A percentile compares a stretch with the other conserved stretches of the same genome.
phyloP scores from a whole-genome alignment of 2,797 vertebrate species.

The Alouatta caraya region DNA sequence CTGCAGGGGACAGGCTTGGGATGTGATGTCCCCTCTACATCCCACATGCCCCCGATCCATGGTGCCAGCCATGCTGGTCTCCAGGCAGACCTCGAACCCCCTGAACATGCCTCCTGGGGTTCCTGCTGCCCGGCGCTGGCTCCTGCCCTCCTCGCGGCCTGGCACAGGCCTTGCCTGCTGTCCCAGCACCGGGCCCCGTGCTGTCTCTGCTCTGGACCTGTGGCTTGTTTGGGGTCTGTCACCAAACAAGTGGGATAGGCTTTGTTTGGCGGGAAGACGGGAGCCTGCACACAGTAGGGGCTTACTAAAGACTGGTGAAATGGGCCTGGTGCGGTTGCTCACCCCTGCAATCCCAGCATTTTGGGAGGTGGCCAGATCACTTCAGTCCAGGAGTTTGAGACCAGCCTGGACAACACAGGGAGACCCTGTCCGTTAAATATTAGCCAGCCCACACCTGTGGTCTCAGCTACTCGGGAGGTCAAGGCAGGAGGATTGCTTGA shows the following conservation, averaged over 20 bases:
- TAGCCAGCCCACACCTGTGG: background rate
- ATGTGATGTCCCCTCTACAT: accelerated
- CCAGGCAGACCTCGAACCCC: background rate
- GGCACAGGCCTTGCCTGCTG: no score
- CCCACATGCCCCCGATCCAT: accelerated
- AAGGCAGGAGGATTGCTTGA: background rate
- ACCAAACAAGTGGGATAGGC: no score
- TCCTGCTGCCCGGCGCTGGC: background rate
- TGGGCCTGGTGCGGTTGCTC: background rate
- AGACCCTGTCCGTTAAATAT: background rate
- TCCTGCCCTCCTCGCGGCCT: background rate
- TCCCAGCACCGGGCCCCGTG: background rate
- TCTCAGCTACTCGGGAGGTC: background rate
- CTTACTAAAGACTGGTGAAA: background rate
- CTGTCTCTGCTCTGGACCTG: accelerated
- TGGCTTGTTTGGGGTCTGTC: background rate
- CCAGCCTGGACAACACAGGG: background rate
- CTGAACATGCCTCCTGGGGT: background rate
- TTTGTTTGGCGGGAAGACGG: background rate
- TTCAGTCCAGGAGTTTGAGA: background rate
- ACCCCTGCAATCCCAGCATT: background rate
- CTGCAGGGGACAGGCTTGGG: background rate
- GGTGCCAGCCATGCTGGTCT: background rate
- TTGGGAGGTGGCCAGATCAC: background rate
- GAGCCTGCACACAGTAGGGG: background rate